Base-by-base conservation (phyloP, 2,797 vertebrate genomes). In the Catamblyrhynchus diadema region DNA sequence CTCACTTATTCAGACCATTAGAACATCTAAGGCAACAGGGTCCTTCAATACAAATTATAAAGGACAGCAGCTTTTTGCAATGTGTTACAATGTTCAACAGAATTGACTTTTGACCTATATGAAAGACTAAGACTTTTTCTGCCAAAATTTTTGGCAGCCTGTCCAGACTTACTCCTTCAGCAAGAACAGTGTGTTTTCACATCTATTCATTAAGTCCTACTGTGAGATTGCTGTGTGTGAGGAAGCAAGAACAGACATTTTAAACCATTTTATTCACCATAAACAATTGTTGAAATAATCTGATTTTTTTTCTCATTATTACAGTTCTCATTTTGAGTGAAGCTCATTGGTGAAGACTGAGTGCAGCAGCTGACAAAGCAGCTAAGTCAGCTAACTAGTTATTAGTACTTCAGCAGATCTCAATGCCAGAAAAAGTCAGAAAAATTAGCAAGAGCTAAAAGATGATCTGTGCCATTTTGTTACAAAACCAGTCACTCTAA, bases 161-260 rank as follows among this genome's bases (percentile, higher is more conserved):
- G 53, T 95, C 82, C 84, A 95, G 69, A 78, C 80, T 80, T 73
- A 81, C 65, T 93, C 62, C 64, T 71, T 87, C 51, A 94, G 88
- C 56, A 92, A 93, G 89, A 93, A 72, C 41, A 90, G 61, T 47
- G 41, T 80, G 62, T 93, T 96, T 93, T 81, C 87, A 94, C 69
- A 86, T 87, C 79, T 73, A 90, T 90, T 94, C 73, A 91, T 93
- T 95, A 84, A 93, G 65, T 73, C 65, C 65, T 79, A 80, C 74
- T 64, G 57, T 85, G 71, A 92, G 66, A 93, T 24, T 89, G 48
- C 60, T 80, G 42, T 37, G 8, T 56, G 50, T 66, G 45, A 87
- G 50, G 50, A 85, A 91, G 86, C 23, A 94, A 88, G 44, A 88
- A 57, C 7, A 88, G 73, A 70, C 62, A 81, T 93, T 92, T 88